A percentile compares a stretch with the other conserved stretches of the same genome.
Evolutionary conservation across 2,888 invertebrate species (phyloP).

Genomic region (Andricus curvator): DNA sequence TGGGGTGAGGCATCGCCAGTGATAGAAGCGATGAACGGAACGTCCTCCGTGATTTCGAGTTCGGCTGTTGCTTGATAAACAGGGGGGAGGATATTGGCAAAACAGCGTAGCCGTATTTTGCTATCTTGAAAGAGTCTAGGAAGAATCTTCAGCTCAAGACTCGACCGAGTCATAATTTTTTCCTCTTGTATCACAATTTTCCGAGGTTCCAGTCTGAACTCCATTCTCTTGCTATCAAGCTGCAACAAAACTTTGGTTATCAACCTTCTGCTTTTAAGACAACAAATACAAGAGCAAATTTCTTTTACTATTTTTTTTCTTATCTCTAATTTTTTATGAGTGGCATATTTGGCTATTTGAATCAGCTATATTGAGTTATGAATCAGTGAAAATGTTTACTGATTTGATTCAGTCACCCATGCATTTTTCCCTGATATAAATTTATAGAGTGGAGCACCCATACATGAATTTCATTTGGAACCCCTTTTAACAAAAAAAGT

Average conservation of each 20-base stretch:
- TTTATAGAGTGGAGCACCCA: neutral
- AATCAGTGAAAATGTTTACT: no score
- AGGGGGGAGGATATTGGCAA: constrained; percentile 68
- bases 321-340: neutral
- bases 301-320: neutral
- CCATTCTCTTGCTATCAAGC: constrained; percentile 62
- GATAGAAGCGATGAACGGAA: constrained; percentile 72
- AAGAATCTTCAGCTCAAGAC: constrained; percentile 67
- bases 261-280: neutral
- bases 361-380: no score
- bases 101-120: constrained; percentile 68
- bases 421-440: no score
- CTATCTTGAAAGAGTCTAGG: constrained; percentile 70
- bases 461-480: neutral
- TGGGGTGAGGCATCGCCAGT: constrained; percentile 74
- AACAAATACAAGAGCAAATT: neutral
- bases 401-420: no score
- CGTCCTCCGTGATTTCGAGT: constrained; percentile 70
- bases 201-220: constrained; percentile 59
- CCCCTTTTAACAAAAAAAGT: neutral
- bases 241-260: constrained; percentile 57
- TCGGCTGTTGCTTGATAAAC: constrained; percentile 70
- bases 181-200: constrained; percentile 54
- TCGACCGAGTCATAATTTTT: constrained; percentile 64
- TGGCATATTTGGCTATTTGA: no score